phyloP scores from a whole-genome alignment of 1,140 invertebrate genomes.

The Drosophila neocordata region DNA sequence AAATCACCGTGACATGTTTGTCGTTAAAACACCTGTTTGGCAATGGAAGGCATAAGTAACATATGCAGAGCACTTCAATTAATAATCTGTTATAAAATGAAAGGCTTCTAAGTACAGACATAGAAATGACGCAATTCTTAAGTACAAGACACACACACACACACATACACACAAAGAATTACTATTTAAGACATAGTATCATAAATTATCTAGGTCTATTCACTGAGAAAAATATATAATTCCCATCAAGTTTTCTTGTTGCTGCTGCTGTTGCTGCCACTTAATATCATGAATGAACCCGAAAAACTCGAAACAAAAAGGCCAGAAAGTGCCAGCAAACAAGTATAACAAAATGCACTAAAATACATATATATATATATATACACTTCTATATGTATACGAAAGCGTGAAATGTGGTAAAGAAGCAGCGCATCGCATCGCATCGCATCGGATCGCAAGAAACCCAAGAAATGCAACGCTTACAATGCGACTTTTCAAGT shows the following conservation, averaged over 20 bases:
- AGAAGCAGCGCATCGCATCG: constrained; percentile 10
- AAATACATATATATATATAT: background rate
- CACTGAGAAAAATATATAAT: background rate
- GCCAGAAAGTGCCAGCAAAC: constrained; percentile 5
- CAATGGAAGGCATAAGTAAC: constrained; percentile 8
- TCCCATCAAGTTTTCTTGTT: constrained; percentile 17
- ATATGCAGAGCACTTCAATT: constrained; percentile 20
- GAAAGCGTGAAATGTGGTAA: constrained; percentile 25
- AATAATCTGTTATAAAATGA: constrained; percentile 16
- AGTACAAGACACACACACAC: background rate
- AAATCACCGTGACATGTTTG: constrained; percentile 57
- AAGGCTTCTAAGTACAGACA: constrained; percentile 6
- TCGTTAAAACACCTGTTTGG: constrained; percentile 56
- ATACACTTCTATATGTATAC: background rate
- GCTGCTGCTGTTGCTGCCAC: constrained; percentile 1
- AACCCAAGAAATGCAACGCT: constrained; percentile 36
- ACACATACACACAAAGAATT: background rate
- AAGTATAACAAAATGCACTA: constrained; percentile 15
- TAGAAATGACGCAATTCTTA: constrained; percentile 11
- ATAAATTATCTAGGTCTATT: background rate
- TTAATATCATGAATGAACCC: constrained; percentile 17
- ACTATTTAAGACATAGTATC: background rate
- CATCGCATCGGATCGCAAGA: constrained; percentile 14
- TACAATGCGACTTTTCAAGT: constrained; percentile 34
- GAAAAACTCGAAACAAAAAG: constrained; percentile 14